These are phyloP conservation scores for Alethe castanea DNA, from an alignment of 2,113 vertebrate genomes.

Conservation along the genomic window DNA sequence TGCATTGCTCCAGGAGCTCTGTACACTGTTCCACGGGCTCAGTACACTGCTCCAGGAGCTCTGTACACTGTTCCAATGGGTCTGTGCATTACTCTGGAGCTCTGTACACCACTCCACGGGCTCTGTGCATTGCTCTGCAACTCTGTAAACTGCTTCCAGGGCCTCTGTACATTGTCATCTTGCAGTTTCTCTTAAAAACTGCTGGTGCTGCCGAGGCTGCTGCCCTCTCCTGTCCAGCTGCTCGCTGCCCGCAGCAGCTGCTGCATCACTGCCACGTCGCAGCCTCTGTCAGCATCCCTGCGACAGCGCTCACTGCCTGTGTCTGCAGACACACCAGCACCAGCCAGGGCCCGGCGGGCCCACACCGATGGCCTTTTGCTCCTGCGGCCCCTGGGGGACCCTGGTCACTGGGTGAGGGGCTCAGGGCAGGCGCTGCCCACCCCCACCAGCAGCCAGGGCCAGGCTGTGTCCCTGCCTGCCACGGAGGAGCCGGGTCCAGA, in stretches of 20 bases:
- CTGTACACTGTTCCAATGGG: too few species aligned
- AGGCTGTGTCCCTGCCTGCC: not conserved
- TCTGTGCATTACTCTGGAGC: too few species aligned
- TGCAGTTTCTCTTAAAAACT: not conserved
- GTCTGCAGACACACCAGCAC: conserved; percentile 27
- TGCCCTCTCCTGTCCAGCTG: conserved; percentile 1
- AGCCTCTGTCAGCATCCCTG: not conserved
- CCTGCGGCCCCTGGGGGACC: not conserved
- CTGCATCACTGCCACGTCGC: conserved; percentile 46
- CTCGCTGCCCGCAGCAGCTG: not conserved
- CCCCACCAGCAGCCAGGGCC: not conserved
- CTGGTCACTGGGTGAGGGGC: not conserved
- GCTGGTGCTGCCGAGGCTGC: not conserved
- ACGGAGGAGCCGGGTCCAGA: not conserved
- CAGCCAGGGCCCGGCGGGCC: conserved; percentile 15
- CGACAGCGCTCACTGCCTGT: conserved; percentile 40
- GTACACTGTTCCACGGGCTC: not conserved
- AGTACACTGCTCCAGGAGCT: too few species aligned
- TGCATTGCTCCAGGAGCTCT: not conserved
- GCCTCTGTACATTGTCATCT: not conserved
- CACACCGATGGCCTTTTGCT: conserved; percentile 40
- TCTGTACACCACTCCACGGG: too few species aligned
- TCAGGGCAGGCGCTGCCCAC: not conserved
- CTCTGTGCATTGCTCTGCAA: not conserved
- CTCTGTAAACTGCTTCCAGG: not conserved